These are phyloP conservation scores for Sinodicranocentrus sp. DNA, from an alignment of 2,888 invertebrate species.

Conservation along the genomic window DNA sequence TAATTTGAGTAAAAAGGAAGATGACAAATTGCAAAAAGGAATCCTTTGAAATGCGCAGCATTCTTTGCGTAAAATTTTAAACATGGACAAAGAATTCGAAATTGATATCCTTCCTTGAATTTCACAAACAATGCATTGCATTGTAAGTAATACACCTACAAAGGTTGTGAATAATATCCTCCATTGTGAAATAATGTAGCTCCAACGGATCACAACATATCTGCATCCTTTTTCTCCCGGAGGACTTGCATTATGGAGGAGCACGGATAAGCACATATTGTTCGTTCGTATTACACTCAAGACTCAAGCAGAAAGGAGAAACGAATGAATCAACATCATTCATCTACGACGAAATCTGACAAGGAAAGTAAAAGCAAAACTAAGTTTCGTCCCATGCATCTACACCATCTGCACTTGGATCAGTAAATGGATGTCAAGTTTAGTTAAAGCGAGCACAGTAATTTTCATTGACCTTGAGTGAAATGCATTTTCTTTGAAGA, in stretches of 20 bases:
- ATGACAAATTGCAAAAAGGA: constrained; percentile 50
- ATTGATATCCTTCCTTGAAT: background rate
- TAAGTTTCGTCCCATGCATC: background rate
- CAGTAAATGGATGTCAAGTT: background rate
- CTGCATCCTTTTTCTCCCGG: background rate
- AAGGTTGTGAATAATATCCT: background rate
- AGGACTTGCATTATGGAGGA: background rate
- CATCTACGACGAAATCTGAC: constrained; percentile 22
- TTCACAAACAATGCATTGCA: background rate
- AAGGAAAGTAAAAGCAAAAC: constrained; percentile 32
- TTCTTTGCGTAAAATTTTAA: too few relatives aligned
- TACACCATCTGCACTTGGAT: background rate
- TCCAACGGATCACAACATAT: constrained; percentile 1
- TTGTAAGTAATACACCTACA: background rate
- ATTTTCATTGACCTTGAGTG: constrained; percentile 24
- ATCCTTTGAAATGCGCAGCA: constrained; percentile 4
- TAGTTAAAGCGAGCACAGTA: background rate
- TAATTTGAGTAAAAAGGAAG: constrained; percentile 13
- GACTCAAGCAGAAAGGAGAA: background rate
- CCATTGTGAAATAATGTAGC: background rate
- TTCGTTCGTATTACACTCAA: too few relatives aligned
- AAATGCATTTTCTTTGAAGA: background rate
- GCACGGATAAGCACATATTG: too few relatives aligned
- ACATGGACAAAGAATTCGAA: too few relatives aligned
- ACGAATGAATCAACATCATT: constrained; percentile 17